These are phyloP conservation scores for Ips nitidus DNA, from an alignment of 1,140 invertebrate species.

Conservation along the genomic window DNA sequence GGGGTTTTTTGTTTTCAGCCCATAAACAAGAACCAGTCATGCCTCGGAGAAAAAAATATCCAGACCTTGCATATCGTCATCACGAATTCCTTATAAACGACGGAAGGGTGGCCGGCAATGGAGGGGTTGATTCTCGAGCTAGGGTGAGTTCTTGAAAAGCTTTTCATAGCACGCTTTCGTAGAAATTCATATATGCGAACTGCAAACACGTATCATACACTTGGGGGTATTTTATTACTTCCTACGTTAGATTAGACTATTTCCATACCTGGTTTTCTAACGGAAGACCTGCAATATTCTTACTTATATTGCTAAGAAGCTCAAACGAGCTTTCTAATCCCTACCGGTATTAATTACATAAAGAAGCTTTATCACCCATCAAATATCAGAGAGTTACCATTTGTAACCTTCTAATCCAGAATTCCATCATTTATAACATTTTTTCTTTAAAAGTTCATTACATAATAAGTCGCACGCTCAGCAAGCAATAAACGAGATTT, in stretches of 20 bases:
- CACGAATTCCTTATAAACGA: conserved; percentile 75
- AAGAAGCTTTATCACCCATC: no score
- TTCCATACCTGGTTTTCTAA: neutral
- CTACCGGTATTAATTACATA: no score
- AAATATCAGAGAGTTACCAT: neutral
- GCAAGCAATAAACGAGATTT: neutral
- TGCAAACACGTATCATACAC: conserved; percentile 3
- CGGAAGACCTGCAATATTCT: conserved; percentile 19
- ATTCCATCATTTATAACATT: no score
- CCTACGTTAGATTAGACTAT: neutral
- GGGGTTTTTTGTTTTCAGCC: conserved; percentile 50
- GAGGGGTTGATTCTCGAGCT: conserved; percentile 54
- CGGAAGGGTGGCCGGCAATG: conserved; percentile 54
- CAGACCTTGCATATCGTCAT: conserved; percentile 79
- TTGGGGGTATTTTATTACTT: neutral
- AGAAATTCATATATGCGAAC: conserved; percentile 22
- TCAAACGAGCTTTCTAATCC: neutral
- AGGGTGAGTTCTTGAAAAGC: conserved; percentile 54
- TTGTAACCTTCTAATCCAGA: neutral
- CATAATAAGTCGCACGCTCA: neutral
- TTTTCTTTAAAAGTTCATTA: neutral
- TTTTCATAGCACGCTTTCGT: conserved; percentile 27
- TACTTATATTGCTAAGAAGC: conserved; percentile 1
- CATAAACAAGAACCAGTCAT: conserved; percentile 74
- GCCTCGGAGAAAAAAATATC: conserved; percentile 82